Evolutionary conservation across 2,888 invertebrate species (phyloP).

Genomic region (Magallana nippona): DNA sequence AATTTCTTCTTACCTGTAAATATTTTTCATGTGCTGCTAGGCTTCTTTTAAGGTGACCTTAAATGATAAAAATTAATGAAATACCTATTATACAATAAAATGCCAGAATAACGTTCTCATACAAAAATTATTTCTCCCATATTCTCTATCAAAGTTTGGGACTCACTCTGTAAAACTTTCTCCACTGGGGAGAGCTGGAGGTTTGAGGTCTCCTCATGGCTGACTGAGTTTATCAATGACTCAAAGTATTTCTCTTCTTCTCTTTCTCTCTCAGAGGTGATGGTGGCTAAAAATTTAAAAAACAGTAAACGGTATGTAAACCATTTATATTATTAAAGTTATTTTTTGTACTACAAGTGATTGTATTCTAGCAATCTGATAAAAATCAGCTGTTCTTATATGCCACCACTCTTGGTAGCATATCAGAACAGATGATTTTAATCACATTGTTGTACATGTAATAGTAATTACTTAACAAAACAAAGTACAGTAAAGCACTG

Average conservation of each 20-base stretch:
- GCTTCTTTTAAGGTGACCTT: conserved; percentile 72
- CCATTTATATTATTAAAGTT: background rate
- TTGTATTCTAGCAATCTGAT: too few species aligned
- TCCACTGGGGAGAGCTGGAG: conserved; percentile 62
- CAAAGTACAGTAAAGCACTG: too few species aligned
- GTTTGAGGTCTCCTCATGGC: conserved; percentile 31
- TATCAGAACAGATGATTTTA: too few species aligned
- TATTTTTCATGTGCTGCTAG: conserved; percentile 71
- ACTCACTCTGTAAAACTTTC: conserved; percentile 69
- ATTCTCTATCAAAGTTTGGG: too few species aligned
- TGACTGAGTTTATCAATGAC: conserved; percentile 63
- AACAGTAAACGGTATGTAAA: background rate
- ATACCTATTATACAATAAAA: too few species aligned
- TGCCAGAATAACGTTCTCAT: too few species aligned
- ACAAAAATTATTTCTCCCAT: too few species aligned
- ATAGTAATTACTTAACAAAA: too few species aligned
- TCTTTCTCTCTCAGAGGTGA: conserved; percentile 65
- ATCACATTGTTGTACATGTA: too few species aligned
- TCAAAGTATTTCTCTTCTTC: conserved; percentile 73
- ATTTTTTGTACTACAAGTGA: too few species aligned
- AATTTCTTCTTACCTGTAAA: conserved; percentile 63
- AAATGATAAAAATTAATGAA: conserved; percentile 42
- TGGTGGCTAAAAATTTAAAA: conserved; percentile 59
- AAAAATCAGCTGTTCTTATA: too few species aligned
- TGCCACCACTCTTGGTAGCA: too few species aligned